These are phyloP conservation scores for Folsomia candida DNA, from an alignment of 2,888 invertebrate species.

Conservation along the genomic window DNA sequence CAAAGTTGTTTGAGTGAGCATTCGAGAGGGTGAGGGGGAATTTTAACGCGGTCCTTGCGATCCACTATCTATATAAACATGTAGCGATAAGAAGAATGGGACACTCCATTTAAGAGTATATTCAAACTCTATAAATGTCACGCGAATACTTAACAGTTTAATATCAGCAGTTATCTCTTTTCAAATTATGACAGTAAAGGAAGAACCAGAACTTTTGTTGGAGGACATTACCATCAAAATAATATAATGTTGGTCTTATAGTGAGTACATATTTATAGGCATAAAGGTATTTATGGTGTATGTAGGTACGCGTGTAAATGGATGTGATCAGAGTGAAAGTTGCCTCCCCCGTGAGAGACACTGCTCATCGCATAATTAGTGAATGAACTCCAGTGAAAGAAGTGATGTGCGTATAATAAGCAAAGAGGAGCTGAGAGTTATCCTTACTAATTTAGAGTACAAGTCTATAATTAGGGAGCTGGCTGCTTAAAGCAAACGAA, in stretches of 20 bases:
- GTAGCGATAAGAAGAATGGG: background rate
- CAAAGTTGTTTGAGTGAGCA: no score
- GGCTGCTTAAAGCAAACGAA: background rate
- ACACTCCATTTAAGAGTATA: background rate
- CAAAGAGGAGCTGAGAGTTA: background rate
- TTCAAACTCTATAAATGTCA: background rate
- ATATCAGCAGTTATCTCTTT: background rate
- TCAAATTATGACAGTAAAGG: background rate
- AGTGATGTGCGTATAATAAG: background rate
- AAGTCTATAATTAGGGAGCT: slow-evolving; percentile 1
- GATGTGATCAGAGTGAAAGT: no score
- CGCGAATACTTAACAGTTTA: background rate
- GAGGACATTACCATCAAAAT: no score
- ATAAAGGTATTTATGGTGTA: no score
- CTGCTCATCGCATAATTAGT: background rate
- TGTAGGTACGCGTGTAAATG: no score
- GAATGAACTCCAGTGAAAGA: background rate
- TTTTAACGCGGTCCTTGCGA: background rate
- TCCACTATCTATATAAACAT: no score
- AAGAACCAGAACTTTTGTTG: background rate
- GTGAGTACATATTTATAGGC: no score
- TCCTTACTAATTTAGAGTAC: background rate
- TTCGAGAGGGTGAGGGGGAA: background rate
- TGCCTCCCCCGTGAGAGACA: no score
- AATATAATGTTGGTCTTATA: no score